phyloP scores from a whole-genome alignment of 2,888 invertebrate species.

The Odontocolon sp. region DNA sequence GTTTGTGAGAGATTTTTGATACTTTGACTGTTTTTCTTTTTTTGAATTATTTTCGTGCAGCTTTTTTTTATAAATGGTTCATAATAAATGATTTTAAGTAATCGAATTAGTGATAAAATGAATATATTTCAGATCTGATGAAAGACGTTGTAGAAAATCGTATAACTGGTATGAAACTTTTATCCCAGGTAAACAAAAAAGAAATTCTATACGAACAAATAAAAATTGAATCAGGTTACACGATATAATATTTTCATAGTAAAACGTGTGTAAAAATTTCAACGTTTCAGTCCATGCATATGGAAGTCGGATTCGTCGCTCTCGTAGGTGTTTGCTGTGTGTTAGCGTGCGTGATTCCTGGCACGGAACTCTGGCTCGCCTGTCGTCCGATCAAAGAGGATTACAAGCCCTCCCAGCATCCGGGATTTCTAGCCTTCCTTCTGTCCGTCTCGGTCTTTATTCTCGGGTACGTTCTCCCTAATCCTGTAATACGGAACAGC shows the following conservation, averaged over 20 bases:
- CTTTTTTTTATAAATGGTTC: conserved; percentile 7
- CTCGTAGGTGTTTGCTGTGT: conserved; percentile 85
- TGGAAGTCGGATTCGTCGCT: conserved; percentile 87
- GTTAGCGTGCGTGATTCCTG: conserved; percentile 86
- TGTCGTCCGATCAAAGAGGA: conserved; percentile 77
- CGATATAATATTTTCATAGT: not conserved
- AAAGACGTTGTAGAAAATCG: conserved; percentile 78
- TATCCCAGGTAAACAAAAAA: conserved; percentile 74
- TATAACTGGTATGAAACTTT: conserved; percentile 74
- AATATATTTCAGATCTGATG: conserved; percentile 76
- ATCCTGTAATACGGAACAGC: conserved; percentile 25
- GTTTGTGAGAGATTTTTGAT: conserved; percentile 1
- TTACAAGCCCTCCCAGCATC: conserved; percentile 74
- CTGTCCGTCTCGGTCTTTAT: conserved; percentile 74
- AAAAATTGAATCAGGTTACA: conserved; percentile 44
- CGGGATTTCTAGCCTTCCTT: conserved; percentile 74
- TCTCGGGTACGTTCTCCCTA: conserved; percentile 74
- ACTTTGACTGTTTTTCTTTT: too few species aligned
- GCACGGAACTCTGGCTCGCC: conserved; percentile 83
- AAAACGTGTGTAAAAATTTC: conserved; percentile 35
- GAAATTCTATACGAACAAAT: conserved; percentile 14
- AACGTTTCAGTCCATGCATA: conserved; percentile 85
- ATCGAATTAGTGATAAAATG: not conserved
- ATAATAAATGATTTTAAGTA: not conserved
- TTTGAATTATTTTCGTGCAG: too few species aligned